phyloP scores from a whole-genome alignment of 92 coral and sea anemone genomes.

The Epizoanthus stellaris region DNA sequence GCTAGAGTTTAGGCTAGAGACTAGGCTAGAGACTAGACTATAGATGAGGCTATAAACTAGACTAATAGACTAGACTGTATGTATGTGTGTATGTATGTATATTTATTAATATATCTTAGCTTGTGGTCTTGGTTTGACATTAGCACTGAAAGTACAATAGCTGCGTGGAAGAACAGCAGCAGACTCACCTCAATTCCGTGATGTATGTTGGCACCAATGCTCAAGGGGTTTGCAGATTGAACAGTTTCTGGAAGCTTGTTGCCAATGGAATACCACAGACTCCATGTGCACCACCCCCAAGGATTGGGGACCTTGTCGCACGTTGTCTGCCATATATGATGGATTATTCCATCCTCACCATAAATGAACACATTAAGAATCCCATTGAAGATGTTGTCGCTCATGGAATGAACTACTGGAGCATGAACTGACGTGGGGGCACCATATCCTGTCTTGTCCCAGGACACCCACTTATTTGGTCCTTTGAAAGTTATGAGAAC shows the following conservation, averaged over 20 bases:
- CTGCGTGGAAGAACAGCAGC: not conserved
- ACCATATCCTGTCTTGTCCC: constrained; percentile 86
- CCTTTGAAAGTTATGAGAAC: constrained; percentile 32
- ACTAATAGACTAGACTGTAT: no score
- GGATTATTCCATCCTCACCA: constrained; percentile 79
- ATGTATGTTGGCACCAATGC: constrained; percentile 86
- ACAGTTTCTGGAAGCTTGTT: constrained; percentile 60
- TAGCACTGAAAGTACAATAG: not conserved
- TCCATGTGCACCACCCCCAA: constrained; percentile 98
- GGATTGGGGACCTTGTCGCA: constrained; percentile 96
- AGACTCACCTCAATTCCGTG: constrained; percentile 80
- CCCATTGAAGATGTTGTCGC: constrained; percentile 79
- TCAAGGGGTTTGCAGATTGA: constrained; percentile 72
- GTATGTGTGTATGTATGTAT: no score
- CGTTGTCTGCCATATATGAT: constrained; percentile 93
- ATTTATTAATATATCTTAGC: no score
- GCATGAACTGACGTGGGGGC: constrained; percentile 82
- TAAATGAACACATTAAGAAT: constrained; percentile 74
- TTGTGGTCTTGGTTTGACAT: no score
- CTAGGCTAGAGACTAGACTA: no score
- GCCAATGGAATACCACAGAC: constrained; percentile 82
- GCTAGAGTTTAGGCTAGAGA: no score
- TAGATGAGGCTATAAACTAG: no score
- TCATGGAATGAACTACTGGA: constrained; percentile 88
- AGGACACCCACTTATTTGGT: constrained; percentile 84